phyloP scores from a whole-genome alignment of 2,113 vertebrate species.

The Drymodes brunneopygia region DNA sequence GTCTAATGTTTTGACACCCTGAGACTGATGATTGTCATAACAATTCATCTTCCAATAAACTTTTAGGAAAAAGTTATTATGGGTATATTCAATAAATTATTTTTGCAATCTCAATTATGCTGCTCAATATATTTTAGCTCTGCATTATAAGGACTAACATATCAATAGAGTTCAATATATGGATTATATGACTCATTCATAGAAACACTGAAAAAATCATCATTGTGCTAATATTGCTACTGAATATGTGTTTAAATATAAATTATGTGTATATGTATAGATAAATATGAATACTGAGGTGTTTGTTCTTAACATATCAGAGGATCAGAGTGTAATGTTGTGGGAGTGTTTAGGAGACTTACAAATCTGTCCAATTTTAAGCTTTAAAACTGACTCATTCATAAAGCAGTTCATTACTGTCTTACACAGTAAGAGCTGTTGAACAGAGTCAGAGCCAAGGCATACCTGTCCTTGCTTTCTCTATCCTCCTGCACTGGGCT shows the following conservation, averaged over 20 bases:
- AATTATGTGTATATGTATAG: not conserved
- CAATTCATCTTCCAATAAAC: constrained; percentile 9
- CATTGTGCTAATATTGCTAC: not conserved
- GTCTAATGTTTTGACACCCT: constrained; percentile 46
- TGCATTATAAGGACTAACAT: not conserved
- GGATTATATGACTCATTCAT: not conserved
- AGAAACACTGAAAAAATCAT: not conserved
- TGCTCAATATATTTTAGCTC: not conserved
- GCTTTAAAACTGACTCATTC: not conserved
- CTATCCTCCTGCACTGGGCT: not conserved
- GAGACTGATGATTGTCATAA: constrained; percentile 43
- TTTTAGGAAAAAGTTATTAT: constrained; percentile 25
- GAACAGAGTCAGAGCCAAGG: not conserved
- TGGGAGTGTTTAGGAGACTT: not conserved
- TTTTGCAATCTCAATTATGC: constrained; percentile 2
- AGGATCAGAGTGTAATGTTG: not conserved
- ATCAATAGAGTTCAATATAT: not conserved
- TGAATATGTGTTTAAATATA: not conserved
- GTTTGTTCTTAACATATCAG: not conserved
- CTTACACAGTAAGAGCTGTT: not conserved
- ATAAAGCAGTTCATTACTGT: not conserved
- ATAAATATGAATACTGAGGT: not conserved
- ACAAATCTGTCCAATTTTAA: not conserved
- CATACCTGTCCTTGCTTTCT: not conserved
- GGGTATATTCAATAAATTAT: not conserved